Base-by-base conservation (phyloP, 2,113 vertebrate species). In the Epinephelus fuscoguttatus region DNA sequence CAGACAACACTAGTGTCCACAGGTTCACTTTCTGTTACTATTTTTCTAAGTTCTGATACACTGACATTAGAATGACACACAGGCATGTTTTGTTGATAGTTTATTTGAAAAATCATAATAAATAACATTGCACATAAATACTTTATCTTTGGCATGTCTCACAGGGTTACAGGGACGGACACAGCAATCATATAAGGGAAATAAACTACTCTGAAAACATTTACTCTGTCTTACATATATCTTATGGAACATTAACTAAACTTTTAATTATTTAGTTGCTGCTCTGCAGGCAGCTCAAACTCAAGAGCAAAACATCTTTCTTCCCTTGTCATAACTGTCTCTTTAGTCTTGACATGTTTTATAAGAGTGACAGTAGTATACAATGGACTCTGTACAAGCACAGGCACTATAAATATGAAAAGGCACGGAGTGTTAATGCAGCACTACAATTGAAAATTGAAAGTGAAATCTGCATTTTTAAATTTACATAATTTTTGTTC, bases 61-160 rank as follows among this genome's bases (percentile, higher is more conserved):
- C 23, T 18, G 1, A 37, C 7, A 12, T 6, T 27, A 74, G 1
- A 23, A 33, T n/a, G 13, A 68, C 18, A 23, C 14, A 50, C 21
- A 63, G 4, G 6, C 19, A 78, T 7, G 21, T 40, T 42, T 80
- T 10, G 14, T 79, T 53, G 23, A 30, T 19, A 52, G 21, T 92
- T 88, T 89, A 88, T 88, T 84, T 75, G 6, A 80, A 88, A 86
- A 82, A 17, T 13, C 4, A 61, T 60, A 69, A 92, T 92, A 91
- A 92, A 91, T 91, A 91, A 77, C 15, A 66, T 78, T 68, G 45
- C 23, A 70, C 40, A 84, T 59, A 78, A 89, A 92, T 91, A 91
- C 83, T 88, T 84, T 80, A 59, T 9, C 61, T 68, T 37, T 67
- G 78, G 52, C 40, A 62, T n/a, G n/a, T 53, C 30, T 50, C 13